phyloP scores from a whole-genome alignment of 2,797 vertebrate genomes.

The Platyrinchus mystaceus region DNA sequence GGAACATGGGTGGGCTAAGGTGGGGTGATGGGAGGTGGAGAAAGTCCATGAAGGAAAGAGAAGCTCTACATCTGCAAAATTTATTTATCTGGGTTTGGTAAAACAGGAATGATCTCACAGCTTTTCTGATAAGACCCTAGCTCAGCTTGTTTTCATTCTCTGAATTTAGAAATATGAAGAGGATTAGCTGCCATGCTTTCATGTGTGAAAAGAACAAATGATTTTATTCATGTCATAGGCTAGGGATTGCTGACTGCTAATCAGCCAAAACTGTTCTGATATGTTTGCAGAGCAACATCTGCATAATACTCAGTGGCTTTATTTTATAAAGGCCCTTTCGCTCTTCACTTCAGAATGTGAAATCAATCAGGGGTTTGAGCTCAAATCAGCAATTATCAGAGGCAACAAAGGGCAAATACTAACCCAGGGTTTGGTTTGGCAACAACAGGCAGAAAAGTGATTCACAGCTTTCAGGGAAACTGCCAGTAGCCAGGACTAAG shows the following conservation, averaged over 20 bases:
- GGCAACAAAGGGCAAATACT: conserved; percentile 37
- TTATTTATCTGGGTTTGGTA: neutral
- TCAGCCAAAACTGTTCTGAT: conserved; percentile 38
- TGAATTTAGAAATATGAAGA: conserved; percentile 42
- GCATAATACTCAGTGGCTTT: conserved; percentile 51
- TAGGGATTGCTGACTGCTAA: conserved; percentile 49
- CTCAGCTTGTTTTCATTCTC: conserved; percentile 7
- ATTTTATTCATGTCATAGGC: conserved; percentile 38
- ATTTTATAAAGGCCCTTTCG: conserved; percentile 35
- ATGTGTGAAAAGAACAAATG: conserved; percentile 54
- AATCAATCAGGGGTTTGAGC: conserved; percentile 39
- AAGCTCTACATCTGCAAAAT: neutral
- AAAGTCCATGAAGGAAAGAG: neutral
- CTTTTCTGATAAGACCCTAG: neutral
- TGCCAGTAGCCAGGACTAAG: neutral
- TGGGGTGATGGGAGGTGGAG: neutral
- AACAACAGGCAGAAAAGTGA: conserved; percentile 3
- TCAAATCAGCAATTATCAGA: conserved; percentile 53
- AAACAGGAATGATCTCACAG: conserved; percentile 15
- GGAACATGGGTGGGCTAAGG: neutral
- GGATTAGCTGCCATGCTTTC: conserved; percentile 44
- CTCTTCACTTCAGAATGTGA: conserved; percentile 51
- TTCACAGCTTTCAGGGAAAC: conserved; percentile 3
- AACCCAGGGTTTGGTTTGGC: conserved; percentile 10
- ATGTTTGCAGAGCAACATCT: conserved; percentile 50